These are phyloP conservation scores for Rhyacophila brunnea DNA, from an alignment of 1,140 invertebrate genomes.

Conservation along the genomic window DNA sequence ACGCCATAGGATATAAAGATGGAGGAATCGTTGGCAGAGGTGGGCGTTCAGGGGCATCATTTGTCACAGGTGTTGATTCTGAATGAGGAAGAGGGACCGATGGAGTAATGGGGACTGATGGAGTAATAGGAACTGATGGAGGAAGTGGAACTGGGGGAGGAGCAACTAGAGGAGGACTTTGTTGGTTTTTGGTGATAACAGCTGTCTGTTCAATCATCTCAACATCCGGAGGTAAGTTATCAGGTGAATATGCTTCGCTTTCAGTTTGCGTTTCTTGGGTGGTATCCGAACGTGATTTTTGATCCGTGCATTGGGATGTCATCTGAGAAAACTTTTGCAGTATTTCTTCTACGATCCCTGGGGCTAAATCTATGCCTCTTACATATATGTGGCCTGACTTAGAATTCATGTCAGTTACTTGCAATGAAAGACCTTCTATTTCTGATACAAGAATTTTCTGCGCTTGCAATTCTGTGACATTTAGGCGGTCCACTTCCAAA, in stretches of 20 bases:
- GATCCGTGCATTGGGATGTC: conserved; percentile 37
- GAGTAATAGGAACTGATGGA: conserved; percentile 35
- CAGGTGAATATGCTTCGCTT: not conserved
- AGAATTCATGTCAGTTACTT: conserved; percentile 64
- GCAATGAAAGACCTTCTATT: conserved; percentile 69
- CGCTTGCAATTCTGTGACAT: conserved; percentile 72
- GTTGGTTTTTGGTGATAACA: not conserved
- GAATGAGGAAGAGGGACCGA: conserved; percentile 39
- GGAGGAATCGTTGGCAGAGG: conserved; percentile 55
- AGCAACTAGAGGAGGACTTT: not conserved
- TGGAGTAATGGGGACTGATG: conserved; percentile 4
- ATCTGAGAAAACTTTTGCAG: conserved; percentile 55
- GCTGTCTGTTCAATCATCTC: not conserved
- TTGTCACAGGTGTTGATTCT: conserved; percentile 15
- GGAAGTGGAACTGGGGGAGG: conserved; percentile 37
- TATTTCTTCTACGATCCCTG: conserved; percentile 62
- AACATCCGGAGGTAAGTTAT: not conserved
- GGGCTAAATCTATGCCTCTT: conserved; percentile 64
- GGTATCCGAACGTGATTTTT: conserved; percentile 39
- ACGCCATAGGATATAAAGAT: conserved; percentile 49
- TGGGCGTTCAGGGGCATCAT: conserved; percentile 50
- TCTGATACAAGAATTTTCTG: conserved; percentile 76
- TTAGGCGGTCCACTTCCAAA: conserved; percentile 72
- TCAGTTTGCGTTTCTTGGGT: conserved; percentile 52
- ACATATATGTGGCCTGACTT: conserved; percentile 63